phyloP scores from a whole-genome alignment of 1,140 invertebrate genomes.

The Olivierus martensii region DNA sequence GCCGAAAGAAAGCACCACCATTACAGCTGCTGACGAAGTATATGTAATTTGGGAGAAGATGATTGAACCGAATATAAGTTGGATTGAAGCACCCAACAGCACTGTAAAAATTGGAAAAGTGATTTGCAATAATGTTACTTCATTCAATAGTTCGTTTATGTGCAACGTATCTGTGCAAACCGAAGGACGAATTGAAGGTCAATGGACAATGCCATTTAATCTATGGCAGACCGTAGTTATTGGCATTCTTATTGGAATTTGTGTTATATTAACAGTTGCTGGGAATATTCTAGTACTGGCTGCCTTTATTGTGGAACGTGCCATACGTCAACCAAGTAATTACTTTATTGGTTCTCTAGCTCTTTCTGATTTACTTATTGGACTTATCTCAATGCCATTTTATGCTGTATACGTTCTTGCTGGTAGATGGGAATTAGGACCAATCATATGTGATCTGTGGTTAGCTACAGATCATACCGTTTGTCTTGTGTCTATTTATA shows the following conservation, averaged over 20 bases:
- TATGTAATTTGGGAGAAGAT: too few species aligned
- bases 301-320: conserved; percentile 91
- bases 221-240: conserved; percentile 85
- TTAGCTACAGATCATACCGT: conserved; percentile 98
- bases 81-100: too few species aligned
- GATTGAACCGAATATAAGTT: too few species aligned
- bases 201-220: conserved; percentile 46
- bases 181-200: too few species aligned
- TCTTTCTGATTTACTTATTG: conserved; percentile 95
- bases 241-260: conserved; percentile 71
- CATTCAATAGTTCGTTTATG: too few species aligned
- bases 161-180: too few species aligned
- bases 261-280: conserved; percentile 80
- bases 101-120: too few species aligned
- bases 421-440: conserved; percentile 93
- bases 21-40: too few species aligned
- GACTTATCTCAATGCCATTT: conserved; percentile 48
- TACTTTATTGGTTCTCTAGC: conserved; percentile 98
- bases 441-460: conserved; percentile 95
- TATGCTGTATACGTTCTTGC: conserved; percentile 87
- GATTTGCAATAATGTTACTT: too few species aligned
- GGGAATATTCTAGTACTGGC: conserved; percentile 94
- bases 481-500: conserved; percentile 97
- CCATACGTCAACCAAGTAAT: conserved; percentile 96
- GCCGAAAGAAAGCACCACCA: too few species aligned